Evolutionary conservation across 2,888 invertebrate genomes (phyloP), one percentile per base, ranked within the genome.

Genomic region (Glaucopsyche alexis): DNA sequence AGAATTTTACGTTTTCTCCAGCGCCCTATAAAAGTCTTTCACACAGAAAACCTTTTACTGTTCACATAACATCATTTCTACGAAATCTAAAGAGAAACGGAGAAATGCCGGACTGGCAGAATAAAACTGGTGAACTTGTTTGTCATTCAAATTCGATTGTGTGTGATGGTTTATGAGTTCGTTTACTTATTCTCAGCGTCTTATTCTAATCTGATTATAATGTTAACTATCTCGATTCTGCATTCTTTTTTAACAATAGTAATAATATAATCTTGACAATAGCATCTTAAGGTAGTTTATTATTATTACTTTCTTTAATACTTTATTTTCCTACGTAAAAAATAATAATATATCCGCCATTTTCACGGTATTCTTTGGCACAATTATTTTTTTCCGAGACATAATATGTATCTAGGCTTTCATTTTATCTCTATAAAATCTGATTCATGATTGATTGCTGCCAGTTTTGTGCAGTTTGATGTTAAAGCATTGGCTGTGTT

Each of bases 81-180:
- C 45, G 19, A 67, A 69, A 29, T 69, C 19, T 69, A 69, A 69
- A 69, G 49, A 69, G 69, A 47, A 69, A 69, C 66, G 9, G 66
- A 42, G 66, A 66, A 66, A 66, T 42, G 19, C 60, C 60, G 60
- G 29, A 60, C 60, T 7, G 29, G 60, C 60, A 38, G 60, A 60
- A 60, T 60, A 60, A 13, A 60, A 60, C 55, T 60, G 55, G 55
- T 3, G 55, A 29, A 9, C 38, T 60, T 60, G 60, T 60, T 60
- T 60, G 60, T 60, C 60, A 29, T 60, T 60, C 60, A 60, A 60
- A 60, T 60, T 60, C 29, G 60, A 60, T 60, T 60, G 60, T 38
- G 29, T 60, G 60, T 9, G 19, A 13, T n/a, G n/a, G 29, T 29
- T 29, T 60, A 38, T 38, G 60, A 7, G 60, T 60, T 60, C 60